Evolutionary conservation across 2,113 vertebrate genomes (phyloP), one percentile per base, ranked within the genome.

Genomic region (Corythornis cristatus): DNA sequence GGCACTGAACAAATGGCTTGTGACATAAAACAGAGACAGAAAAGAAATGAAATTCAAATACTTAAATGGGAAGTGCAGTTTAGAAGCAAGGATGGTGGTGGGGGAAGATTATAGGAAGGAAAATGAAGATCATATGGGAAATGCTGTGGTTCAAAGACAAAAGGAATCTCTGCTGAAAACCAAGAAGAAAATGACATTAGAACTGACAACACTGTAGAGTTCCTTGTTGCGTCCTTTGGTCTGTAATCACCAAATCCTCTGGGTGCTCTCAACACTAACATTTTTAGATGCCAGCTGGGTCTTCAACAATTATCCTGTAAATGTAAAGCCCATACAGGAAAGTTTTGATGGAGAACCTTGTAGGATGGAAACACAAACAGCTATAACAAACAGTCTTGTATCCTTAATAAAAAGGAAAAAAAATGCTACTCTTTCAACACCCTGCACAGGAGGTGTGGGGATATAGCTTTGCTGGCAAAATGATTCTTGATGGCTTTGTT

Each of bases 1-100:
- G 45, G 72, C 76, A 78, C 9, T 23, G 85, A 96, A 92, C 78
- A 94, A 96, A 95, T 37, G 78, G 66, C 62, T 88, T 57, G 45
- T 95, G 89, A 92, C 86, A 95, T 53, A 92, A 96, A 94, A 72
- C 88, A 95, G 72, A 91, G 70, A 86, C 35, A 67, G 50, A 61
- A 68, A 73, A 82, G 60, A 88, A 96, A 93, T n/a, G n/a, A 91
- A 95, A 95, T 92, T 89, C 65, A 93, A 91, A 91, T 71, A 75
- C 76, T 93, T 88, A 62, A 94, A 53, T 53, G 43, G 65, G 79
- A 94, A 88, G n/a, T 11, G 21, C 35, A n/a, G 57, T 68, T 96
- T 88, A 83, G 91, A 94, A 70, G 62, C 56, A 60, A 90, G 58
- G 51, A 43, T 7, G 66, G 57, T 43, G 58, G 61, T 12, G 62